Percentiles rank a stretch among this genome's conserved stretches.
Conservation (phyloP, 2,797 vertebrate genomes). For the Chromis chromis region DNA sequence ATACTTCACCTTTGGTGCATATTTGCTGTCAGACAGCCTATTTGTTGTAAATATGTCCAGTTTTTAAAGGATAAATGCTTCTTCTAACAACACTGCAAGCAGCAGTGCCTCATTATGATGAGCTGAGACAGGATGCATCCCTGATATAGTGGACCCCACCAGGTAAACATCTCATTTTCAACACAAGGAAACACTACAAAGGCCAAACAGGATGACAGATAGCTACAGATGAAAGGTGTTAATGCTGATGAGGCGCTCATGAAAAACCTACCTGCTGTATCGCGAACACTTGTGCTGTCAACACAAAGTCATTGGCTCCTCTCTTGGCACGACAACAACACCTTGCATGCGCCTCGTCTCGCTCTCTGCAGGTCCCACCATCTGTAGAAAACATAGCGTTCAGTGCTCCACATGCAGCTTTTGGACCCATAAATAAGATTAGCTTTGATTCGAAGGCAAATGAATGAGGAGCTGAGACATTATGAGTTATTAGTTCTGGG, state of each 20-base stretch:
- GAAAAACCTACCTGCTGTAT: conserved; percentile 69
- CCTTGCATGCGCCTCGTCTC: conserved; percentile 29
- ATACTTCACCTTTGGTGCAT: conserved; percentile 76
- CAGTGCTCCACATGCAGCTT: conserved; percentile 20
- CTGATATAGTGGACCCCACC: conserved; percentile 35
- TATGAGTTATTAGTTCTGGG: conserved; percentile 50
- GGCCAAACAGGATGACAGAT: conserved; percentile 70
- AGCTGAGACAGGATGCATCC: conserved; percentile 34
- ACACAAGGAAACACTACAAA: conserved; percentile 68
- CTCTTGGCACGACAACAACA: conserved; percentile 51
- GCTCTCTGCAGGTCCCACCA: conserved; percentile 25
- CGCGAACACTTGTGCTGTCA: conserved; percentile 70
- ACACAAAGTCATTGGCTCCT: conserved; percentile 76
- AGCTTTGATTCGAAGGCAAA: conserved; percentile 42
- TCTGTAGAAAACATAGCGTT: conserved; percentile 44
- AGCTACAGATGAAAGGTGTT: conserved; percentile 64
- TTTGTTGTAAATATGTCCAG: conserved; percentile 8
- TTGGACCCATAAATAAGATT: conserved; percentile 36
- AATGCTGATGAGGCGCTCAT: conserved; percentile 54
- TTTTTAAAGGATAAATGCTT: conserved; percentile 21
- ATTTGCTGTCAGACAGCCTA: conserved; percentile 35
- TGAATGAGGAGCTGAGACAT: conserved; percentile 17
- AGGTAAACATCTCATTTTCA: conserved; percentile 71
- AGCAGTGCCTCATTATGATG: conserved; percentile 24
- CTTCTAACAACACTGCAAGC: conserved; percentile 4